These are phyloP conservation scores for Apodemia zela DNA, from an alignment of 2,888 invertebrate genomes.

Conservation along the genomic window DNA sequence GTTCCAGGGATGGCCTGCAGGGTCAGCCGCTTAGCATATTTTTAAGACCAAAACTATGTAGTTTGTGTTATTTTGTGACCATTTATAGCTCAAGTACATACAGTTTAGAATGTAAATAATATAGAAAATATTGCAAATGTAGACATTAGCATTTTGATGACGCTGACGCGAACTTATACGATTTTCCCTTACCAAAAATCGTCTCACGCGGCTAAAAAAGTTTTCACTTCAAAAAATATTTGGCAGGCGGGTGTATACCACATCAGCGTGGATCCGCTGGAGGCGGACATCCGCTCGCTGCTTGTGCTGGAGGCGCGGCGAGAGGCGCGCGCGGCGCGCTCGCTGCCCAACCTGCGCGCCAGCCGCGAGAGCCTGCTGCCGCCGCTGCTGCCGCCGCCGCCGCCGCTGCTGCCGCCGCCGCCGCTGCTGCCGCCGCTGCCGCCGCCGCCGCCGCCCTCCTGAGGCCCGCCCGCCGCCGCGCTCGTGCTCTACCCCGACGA, in stretches of 20 bases:
- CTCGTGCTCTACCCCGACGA: conserved; percentile 61
- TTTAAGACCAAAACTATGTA: no score
- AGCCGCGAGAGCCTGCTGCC: conserved; percentile 82
- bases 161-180: no score
- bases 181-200: no score
- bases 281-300: conserved; percentile 64
- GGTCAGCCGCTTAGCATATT: no score
- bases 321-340: conserved; percentile 70
- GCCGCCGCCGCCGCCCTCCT: conserved; percentile 24
- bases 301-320: conserved; percentile 73
- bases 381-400: conserved; percentile 37
- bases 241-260: conserved; percentile 62
- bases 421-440: conserved; percentile 27
- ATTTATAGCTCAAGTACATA: no score
- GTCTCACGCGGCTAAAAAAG: background rate
- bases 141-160: no score
- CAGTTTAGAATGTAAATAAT: no score
- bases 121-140: no score
- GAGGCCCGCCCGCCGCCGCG: conserved; percentile 36
- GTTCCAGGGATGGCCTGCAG: no score
- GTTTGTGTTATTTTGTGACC: no score
- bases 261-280: conserved; percentile 70
- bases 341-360: conserved; percentile 86
- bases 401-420: conserved; percentile 27
- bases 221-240: no score